Evolutionary conservation across 92 coral and sea anemone genomes (phyloP).

Genomic region (Montipora capitata): DNA sequence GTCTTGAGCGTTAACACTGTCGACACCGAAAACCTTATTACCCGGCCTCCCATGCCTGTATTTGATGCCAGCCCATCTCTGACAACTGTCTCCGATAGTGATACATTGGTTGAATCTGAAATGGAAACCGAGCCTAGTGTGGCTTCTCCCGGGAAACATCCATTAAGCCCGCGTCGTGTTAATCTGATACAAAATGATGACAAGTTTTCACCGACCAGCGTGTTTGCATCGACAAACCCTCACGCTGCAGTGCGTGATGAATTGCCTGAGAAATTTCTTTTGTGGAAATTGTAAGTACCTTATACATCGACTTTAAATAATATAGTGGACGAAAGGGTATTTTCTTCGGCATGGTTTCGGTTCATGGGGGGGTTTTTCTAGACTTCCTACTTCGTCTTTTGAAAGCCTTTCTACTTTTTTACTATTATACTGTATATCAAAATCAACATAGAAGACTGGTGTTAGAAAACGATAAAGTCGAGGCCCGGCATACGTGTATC

Average conservation of each 20-base stretch:
- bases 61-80: conserved; percentile 96
- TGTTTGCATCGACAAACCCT: conserved; percentile 89
- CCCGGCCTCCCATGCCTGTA: conserved; percentile 96
- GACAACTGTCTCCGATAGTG: conserved; percentile 92
- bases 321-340: too few relatives aligned
- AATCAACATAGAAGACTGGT: too few relatives aligned
- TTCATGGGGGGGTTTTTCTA: too few relatives aligned
- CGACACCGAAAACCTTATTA: conserved; percentile 90
- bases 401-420: too few relatives aligned
- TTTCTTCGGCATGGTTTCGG: too few relatives aligned
- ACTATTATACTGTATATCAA: too few relatives aligned
- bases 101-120: conserved; percentile 86
- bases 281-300: conserved; percentile 90
- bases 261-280: conserved; percentile 85
- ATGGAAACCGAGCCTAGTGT: conserved; percentile 74
- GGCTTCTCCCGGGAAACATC: background rate
- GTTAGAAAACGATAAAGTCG: too few relatives aligned
- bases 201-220: conserved; percentile 86
- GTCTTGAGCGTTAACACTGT: conserved; percentile 81
- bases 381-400: too few relatives aligned
- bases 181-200: conserved; percentile 38
- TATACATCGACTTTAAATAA: background rate
- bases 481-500: too few relatives aligned
- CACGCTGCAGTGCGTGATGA: conserved; percentile 92
- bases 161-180: conserved; percentile 4